Evolutionary conservation across 2,888 invertebrate genomes (phyloP).

Genomic region (Pegoplata infirma): DNA sequence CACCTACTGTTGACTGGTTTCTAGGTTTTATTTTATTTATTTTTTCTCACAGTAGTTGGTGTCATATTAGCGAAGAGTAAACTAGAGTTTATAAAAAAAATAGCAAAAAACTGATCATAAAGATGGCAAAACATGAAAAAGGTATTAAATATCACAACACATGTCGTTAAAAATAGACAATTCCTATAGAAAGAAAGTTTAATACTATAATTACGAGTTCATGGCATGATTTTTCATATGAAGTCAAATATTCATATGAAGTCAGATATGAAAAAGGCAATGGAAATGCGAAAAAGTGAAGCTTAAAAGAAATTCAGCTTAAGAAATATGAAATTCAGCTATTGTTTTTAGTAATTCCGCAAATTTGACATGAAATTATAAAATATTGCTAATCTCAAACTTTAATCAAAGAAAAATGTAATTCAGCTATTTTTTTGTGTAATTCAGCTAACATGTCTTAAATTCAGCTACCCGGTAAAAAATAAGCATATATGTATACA

Average conservation of each 20-base stretch:
- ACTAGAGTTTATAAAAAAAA: conserved; percentile 3
- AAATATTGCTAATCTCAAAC: no score
- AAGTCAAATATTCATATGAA: no score
- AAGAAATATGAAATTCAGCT: no score
- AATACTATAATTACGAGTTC: background rate
- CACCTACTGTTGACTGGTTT: conserved; percentile 47
- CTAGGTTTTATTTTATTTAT: conserved; percentile 11
- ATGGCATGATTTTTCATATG: background rate
- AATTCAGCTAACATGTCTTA: background rate
- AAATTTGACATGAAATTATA: no score
- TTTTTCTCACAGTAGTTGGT: conserved; percentile 50
- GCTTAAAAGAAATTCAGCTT: no score
- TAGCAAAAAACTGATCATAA: conserved; percentile 34
- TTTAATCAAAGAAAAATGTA: no score
- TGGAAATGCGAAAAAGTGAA: no score
- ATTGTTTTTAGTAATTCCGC: no score
- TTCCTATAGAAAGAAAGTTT: conserved; percentile 10
- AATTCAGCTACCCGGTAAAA: no score
- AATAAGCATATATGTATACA: no score
- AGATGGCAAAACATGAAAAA: conserved; percentile 46
- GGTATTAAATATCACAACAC: conserved; percentile 44
- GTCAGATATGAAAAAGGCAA: no score
- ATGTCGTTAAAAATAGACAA: conserved; percentile 4
- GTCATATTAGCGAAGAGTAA: conserved; percentile 47
- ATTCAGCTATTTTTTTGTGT: background rate